These are phyloP conservation scores for Sebastes alutus DNA, from an alignment of 2,797 vertebrate genomes.

Conservation along the genomic window DNA sequence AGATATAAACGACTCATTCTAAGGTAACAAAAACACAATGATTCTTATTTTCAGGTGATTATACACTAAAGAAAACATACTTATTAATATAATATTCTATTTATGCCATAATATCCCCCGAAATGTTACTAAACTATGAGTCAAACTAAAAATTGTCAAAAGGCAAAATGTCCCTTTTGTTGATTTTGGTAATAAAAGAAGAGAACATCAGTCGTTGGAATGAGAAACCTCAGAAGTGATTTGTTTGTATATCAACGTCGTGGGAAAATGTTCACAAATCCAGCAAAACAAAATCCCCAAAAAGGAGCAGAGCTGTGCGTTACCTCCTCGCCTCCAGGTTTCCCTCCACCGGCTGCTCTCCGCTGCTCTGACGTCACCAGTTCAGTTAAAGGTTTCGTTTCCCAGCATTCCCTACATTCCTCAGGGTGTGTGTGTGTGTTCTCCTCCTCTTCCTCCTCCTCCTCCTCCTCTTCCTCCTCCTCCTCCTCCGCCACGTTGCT, in stretches of 20 bases:
- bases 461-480: not conserved
- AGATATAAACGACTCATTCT: too few species aligned
- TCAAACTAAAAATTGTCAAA: too few species aligned
- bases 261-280: conserved; percentile 6
- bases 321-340: conserved; percentile 18
- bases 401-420: conserved; percentile 55
- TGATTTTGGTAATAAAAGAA: too few species aligned
- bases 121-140: too few species aligned
- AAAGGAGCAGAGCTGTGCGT: not conserved
- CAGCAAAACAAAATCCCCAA: not conserved
- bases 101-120: too few species aligned
- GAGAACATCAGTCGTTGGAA: not conserved
- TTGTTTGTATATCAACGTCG: not conserved
- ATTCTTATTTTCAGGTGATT: too few species aligned
- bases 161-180: too few species aligned
- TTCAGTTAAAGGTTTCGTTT: conserved; percentile 19
- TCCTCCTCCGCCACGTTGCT: conserved; percentile 16
- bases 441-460: not conserved
- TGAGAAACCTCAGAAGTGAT: not conserved
- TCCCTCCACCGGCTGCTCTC: not conserved
- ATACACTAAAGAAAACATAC: too few species aligned
- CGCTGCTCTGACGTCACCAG: not conserved
- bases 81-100: too few species aligned
- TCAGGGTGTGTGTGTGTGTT: not conserved
- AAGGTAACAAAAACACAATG: too few species aligned